A percentile compares a stretch with the other conserved stretches of the same genome.
phyloP scores from a whole-genome alignment of 2,113 vertebrate species.

The Limanda limanda region DNA sequence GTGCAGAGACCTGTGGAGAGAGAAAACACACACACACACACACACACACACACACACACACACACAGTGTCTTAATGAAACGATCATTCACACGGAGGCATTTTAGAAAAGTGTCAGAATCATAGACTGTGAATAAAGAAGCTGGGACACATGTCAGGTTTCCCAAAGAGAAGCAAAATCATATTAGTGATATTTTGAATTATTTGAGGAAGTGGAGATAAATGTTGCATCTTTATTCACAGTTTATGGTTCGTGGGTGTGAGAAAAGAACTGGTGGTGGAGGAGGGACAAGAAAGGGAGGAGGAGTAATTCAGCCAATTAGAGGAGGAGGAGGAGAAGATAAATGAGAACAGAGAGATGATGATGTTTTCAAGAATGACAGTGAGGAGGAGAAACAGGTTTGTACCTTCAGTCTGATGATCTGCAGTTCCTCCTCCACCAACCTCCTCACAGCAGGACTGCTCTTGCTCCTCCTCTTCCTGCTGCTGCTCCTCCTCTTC shows the following conservation, averaged over 20 bases:
- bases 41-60: neutral
- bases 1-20: constrained; percentile 34
- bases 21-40: neutral
- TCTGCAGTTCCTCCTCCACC: constrained; percentile 43
- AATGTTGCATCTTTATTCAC: too few species aligned
- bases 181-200: neutral
- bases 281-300: neutral
- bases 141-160: too few species aligned
- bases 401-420: constrained; percentile 64
- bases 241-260: neutral
- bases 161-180: too few species aligned
- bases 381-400: constrained; percentile 38
- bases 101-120: too few species aligned
- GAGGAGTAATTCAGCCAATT: constrained; percentile 7
- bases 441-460: constrained; percentile 9
- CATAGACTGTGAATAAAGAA: too few species aligned
- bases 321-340: constrained; percentile 25
- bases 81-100: too few species aligned
- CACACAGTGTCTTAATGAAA: neutral
- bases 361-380: constrained; percentile 21
- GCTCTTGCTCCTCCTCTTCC: neutral
- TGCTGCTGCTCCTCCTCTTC: neutral
- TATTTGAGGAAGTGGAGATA: too few species aligned
- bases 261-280: neutral
- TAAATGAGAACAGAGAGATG: constrained; percentile 1